Evolutionary conservation across 2,797 vertebrate species (phyloP).

Genomic region (Halcyon leucocephala): DNA sequence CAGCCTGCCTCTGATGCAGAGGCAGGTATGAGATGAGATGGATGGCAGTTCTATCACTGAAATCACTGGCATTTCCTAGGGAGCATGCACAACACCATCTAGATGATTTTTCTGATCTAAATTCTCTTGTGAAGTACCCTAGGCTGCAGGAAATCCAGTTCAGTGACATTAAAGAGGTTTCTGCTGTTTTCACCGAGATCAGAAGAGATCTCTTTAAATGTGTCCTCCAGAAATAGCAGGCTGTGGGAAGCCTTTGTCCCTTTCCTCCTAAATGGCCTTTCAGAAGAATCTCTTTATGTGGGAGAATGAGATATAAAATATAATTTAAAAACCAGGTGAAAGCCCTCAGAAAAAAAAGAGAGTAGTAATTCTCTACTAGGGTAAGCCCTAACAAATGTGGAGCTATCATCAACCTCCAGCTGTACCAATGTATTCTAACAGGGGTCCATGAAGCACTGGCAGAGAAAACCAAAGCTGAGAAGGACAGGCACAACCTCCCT

Average conservation of each 20-base stretch:
- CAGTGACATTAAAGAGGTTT: neutral
- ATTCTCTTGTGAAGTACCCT: neutral
- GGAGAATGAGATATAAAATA: neutral
- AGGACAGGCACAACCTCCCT: neutral
- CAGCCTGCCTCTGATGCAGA: neutral
- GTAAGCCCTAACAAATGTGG: neutral
- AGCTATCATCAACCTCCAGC: neutral
- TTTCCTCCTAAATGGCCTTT: neutral
- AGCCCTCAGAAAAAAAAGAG: neutral
- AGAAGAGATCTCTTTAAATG: neutral
- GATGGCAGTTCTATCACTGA: fast-evolving
- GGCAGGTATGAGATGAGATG: neutral
- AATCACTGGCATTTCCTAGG: neutral
- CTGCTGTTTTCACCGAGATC: neutral
- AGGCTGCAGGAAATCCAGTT: neutral
- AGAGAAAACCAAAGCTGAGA: neutral
- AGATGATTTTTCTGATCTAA: neutral
- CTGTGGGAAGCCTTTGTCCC: neutral
- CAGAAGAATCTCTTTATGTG: neutral
- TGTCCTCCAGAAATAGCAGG: neutral
- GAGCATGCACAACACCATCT: neutral
- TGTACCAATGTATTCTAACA: neutral
- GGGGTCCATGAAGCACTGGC: neutral
- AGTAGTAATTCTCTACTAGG: neutral
- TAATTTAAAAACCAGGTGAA: neutral